Evolutionary conservation across 2,797 vertebrate species (phyloP), one percentile per base, ranked within the genome.

Genomic region (Paguma larvata): DNA sequence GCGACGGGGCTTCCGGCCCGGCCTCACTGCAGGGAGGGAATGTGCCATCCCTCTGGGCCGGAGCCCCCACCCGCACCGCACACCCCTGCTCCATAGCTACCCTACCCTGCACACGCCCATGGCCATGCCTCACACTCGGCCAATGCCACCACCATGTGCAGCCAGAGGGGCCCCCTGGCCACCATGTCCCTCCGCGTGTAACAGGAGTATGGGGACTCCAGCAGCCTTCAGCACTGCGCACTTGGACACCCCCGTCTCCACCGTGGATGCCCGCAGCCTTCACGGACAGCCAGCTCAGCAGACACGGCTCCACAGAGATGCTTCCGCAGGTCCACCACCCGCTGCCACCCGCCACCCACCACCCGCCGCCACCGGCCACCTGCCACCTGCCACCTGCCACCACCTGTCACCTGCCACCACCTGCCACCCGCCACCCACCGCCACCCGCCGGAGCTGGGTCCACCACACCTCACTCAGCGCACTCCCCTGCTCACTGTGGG

Each of bases 101-200:
- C 41, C 72, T 4, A 13, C 30, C 41, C 41, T 2, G 5, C 10
- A 9, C 18, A 3, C 14, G 2, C 38, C 8, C 4, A 2, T 1
- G 2, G 30, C 8, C 4, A 2, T 1, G n/a, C 53, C 30, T 75
- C 9, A 41, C 32, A 23, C n/a, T 25, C 8, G 2, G 51, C n/a
- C 19, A 0, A 5, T 1, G 10, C 4, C 27, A 1, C 46, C 44
- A 9, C 27, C 13, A 1, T 2, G 14, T 16, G 51, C 16, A 18
- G 41, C 56, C 12, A 13, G 30, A 5, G 11, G 38, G 14, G 10
- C 4, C 13, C 59, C 27, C 25, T 12, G 59, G 63, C n/a, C 41
- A n/a, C n/a, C 18, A 5, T n/a, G 48, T n/a, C 11, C 16, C 32
- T 14, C 12, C 8, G 3, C 1, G 32, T 25, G 15, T 21, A 41